Conservation (phyloP, 1,140 invertebrate genomes). For the Drosophila littoralis region DNA sequence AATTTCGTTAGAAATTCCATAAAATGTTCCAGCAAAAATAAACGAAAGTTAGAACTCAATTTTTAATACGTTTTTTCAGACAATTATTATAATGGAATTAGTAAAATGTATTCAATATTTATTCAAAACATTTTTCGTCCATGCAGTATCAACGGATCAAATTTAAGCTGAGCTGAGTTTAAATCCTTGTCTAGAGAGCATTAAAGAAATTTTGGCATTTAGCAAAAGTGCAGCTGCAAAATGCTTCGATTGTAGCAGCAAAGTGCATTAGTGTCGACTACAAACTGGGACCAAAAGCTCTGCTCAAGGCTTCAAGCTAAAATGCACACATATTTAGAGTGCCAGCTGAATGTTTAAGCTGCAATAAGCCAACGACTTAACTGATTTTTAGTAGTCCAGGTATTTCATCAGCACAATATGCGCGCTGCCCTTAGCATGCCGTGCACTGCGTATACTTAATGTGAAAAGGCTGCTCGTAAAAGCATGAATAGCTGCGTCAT, state of each 20-base stretch:
- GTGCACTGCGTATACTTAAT: conserved; percentile 43
- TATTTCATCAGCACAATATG: conserved; percentile 9
- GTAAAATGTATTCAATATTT: neutral
- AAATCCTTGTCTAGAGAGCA: neutral
- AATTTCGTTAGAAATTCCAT: neutral
- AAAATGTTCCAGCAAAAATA: neutral
- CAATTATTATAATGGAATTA: conserved; percentile 13
- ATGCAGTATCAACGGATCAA: neutral
- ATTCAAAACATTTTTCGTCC: too few species aligned
- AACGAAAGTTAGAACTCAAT: neutral
- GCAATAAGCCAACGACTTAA: conserved; percentile 29
- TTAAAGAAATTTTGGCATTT: neutral
- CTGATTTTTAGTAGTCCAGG: conserved; percentile 8
- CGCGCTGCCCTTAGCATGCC: conserved; percentile 10
- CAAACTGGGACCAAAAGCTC: neutral
- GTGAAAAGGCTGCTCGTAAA: conserved; percentile 33
- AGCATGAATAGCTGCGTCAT: conserved; percentile 17
- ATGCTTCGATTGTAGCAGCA: conserved; percentile 17
- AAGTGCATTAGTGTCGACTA: conserved; percentile 43
- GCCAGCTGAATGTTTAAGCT: conserved; percentile 21
- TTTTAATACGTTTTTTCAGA: neutral
- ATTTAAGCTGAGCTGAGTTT: neutral
- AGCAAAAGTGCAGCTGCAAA: conserved; percentile 23
- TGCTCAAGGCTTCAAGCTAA: conserved; percentile 20
- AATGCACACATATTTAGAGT: conserved; percentile 17